Evolutionary conservation across 2,797 vertebrate genomes (phyloP).

Genomic region (Peromyscus attwateri): DNA sequence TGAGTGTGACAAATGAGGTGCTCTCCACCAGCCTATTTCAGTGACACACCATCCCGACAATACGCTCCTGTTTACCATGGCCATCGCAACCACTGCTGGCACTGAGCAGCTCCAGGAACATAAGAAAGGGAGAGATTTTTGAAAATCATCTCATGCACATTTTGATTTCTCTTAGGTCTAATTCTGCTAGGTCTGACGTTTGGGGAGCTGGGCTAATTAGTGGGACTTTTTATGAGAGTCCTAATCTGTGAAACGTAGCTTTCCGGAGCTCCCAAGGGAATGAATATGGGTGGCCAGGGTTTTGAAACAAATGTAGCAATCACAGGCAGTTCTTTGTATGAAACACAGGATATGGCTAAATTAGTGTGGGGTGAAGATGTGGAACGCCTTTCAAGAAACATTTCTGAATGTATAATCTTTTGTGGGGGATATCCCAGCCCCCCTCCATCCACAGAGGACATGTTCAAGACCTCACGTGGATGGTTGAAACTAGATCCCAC

Average conservation of each 20-base stretch:
- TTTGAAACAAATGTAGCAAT: conserved; percentile 23
- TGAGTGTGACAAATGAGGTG: neutral
- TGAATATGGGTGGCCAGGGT: neutral
- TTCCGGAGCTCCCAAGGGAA: conserved; percentile 41
- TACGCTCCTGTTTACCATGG: neutral
- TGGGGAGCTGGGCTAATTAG: conserved; percentile 48
- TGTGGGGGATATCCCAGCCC: neutral
- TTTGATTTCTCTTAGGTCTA: conserved; percentile 16
- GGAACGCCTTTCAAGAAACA: neutral
- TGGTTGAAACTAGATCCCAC: neutral
- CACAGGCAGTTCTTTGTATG: neutral
- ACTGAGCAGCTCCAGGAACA: neutral
- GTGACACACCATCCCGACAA: neutral
- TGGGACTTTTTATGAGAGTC: conserved; percentile 49
- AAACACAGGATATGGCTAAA: conserved; percentile 31
- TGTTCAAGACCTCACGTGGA: neutral
- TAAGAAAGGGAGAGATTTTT: neutral
- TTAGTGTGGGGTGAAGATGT: neutral
- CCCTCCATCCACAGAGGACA: neutral
- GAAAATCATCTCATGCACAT: neutral
- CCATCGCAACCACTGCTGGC: neutral
- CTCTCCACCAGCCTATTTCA: neutral
- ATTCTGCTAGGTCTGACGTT: conserved; percentile 25
- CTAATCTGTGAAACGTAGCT: conserved; percentile 61
- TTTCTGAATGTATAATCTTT: conserved; percentile 46